Evolutionary conservation across 2,113 vertebrate genomes (phyloP).

Genomic region (Motacilla alba): DNA sequence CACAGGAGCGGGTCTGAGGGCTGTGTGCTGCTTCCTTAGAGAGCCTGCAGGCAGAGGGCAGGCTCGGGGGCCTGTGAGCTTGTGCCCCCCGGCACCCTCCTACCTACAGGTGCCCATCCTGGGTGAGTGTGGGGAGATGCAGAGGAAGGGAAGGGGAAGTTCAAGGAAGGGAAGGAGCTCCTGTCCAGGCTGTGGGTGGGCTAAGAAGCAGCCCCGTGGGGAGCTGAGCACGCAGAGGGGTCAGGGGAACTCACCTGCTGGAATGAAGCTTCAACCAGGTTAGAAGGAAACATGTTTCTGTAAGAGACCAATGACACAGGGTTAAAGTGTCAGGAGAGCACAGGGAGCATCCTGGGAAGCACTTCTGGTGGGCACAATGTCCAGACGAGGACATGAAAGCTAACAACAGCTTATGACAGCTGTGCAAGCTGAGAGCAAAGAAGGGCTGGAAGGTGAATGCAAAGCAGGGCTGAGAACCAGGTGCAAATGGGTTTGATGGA

Average conservation of each 20-base stretch:
- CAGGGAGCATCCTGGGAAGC: neutral
- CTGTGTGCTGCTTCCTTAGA: rapidly evolving
- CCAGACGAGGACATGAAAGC: rapidly evolving
- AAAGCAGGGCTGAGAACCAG: neutral
- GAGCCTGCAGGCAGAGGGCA: neutral
- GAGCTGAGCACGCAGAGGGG: neutral
- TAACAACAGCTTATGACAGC: neutral
- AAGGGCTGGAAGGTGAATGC: rapidly evolving
- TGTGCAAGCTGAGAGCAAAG: neutral
- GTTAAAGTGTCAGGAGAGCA: neutral
- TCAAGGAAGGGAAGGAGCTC: neutral
- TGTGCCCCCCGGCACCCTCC: neutral
- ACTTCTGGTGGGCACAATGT: neutral
- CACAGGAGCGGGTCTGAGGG: neutral
- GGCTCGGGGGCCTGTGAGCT: neutral
- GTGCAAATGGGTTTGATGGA: rapidly evolving
- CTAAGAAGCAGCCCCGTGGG: neutral
- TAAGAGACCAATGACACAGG: neutral
- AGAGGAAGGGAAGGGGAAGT: neutral
- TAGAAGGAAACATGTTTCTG: slow-evolving; percentile 92
- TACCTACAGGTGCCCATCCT: rapidly evolving
- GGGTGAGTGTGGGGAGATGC: neutral
- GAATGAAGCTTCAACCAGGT: slow-evolving; percentile 87
- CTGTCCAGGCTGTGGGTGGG: neutral
- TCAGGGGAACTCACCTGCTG: slow-evolving; percentile 77